These are phyloP conservation scores for Trichogramma evanescens DNA, from an alignment of 2,888 invertebrate genomes.

Conservation along the genomic window DNA sequence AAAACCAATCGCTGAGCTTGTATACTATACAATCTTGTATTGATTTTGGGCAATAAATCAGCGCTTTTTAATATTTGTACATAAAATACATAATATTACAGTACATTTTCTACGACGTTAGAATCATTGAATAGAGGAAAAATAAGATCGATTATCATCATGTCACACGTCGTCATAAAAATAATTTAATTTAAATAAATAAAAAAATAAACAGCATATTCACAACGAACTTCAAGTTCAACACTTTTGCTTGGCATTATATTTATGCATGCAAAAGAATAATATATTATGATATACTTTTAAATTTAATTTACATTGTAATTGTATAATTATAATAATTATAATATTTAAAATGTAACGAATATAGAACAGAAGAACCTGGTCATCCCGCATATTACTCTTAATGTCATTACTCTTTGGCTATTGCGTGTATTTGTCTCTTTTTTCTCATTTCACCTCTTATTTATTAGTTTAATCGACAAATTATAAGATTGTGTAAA, in stretches of 20 bases:
- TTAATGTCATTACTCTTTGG: conserved; percentile 30
- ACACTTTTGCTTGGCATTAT: conserved; percentile 16
- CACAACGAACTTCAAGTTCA: conserved; percentile 9
- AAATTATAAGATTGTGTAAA: conserved; percentile 33
- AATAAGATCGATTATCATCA: conserved; percentile 14
- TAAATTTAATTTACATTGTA: conserved; percentile 22
- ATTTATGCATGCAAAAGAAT: conserved; percentile 17
- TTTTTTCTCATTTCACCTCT: conserved; percentile 35
- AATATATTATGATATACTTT: conserved; percentile 16
- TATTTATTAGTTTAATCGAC: conserved; percentile 33
- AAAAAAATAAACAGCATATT: conserved; percentile 10
- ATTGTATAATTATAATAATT: conserved; percentile 19
- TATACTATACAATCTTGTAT: background rate
- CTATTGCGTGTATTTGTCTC: conserved; percentile 25
- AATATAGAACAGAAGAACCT: conserved; percentile 15
- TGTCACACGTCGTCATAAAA: conserved; percentile 19
- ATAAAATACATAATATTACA: conserved; percentile 21
- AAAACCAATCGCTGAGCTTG: too few relatives aligned
- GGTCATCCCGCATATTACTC: conserved; percentile 34
- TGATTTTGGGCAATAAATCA: conserved; percentile 8
- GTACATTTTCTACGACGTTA: conserved; percentile 21
- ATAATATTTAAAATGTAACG: background rate
- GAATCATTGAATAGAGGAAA: conserved; percentile 19
- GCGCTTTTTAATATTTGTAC: conserved; percentile 21
- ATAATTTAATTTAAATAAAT: conserved; percentile 3